Conservation (phyloP, 2,797 vertebrate species). For the Huso huso region DNA sequence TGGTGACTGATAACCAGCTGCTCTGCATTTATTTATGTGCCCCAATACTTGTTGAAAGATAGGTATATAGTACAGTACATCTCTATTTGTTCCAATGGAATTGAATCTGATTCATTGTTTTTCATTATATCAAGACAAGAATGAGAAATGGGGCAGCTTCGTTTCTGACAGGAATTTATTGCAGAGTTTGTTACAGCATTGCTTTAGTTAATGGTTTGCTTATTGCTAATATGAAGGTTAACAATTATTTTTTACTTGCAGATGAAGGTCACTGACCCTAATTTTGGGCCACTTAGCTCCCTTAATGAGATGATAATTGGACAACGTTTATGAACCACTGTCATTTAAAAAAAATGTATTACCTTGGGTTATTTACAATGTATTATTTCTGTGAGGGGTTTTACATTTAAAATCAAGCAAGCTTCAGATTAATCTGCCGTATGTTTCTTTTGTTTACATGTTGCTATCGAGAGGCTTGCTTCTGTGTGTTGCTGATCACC, state of each 20-base stretch:
- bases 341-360: conserved; percentile 59
- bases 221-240: conserved; percentile 59
- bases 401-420: conserved; percentile 44
- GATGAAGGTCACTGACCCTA: conserved; percentile 83
- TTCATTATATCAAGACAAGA: too few species aligned
- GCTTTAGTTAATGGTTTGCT: conserved; percentile 26
- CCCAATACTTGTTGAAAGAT: too few species aligned
- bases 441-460: conserved; percentile 16
- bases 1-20: too few species aligned
- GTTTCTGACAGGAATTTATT: conserved; percentile 21
- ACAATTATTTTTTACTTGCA: conserved; percentile 67
- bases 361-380: conserved; percentile 47
- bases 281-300: conserved; percentile 71
- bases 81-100: too few species aligned
- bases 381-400: conserved; percentile 37
- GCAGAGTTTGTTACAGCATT: conserved; percentile 14
- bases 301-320: conserved; percentile 78
- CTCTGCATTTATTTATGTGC: too few species aligned
- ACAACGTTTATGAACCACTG: conserved; percentile 44
- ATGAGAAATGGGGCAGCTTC: conserved; percentile 17
- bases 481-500: conserved; percentile 40
- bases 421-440: conserved; percentile 34
- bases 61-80: too few species aligned
- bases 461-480: background rate
- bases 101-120: too few species aligned